These are phyloP conservation scores for Sylvicola fuscatus DNA, from an alignment of 2,888 invertebrate genomes.

Conservation along the genomic window DNA sequence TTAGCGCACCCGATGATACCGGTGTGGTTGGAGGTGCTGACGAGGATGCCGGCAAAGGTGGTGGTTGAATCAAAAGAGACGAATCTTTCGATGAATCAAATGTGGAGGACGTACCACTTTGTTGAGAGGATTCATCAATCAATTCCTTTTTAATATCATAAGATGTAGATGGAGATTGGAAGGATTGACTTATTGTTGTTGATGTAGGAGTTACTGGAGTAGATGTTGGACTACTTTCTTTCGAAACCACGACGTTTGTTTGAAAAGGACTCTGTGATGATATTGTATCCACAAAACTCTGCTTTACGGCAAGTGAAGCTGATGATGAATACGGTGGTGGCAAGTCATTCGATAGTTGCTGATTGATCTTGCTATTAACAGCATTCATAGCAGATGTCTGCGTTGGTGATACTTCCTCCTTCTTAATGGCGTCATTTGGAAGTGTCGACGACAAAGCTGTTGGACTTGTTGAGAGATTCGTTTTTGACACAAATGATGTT, in stretches of 20 bases:
- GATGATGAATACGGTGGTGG: no score
- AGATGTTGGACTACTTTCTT: constrained; percentile 11
- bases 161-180: no score
- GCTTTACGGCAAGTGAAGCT: no score
- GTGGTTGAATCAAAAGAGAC: no score
- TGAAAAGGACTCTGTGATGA: no score
- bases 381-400: constrained; percentile 2
- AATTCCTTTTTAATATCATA: constrained; percentile 31
- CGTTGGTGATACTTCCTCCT: constrained; percentile 24
- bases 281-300: no score
- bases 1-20: not conserved
- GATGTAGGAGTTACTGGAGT: constrained; percentile 26
- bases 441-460: no score
- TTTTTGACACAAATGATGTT: constrained; percentile 35
- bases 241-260: no score
- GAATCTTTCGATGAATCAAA: no score
- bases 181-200: constrained; percentile 1
- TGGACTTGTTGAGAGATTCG: constrained; percentile 10
- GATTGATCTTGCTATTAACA: no score
- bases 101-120: constrained; percentile 28
- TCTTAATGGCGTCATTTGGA: constrained; percentile 10
- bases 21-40: constrained; percentile 28
- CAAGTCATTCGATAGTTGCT: no score
- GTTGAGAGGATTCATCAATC: constrained; percentile 45
- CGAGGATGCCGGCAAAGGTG: constrained; percentile 10